Conservation (phyloP, 2,797 vertebrate species). For the Oryzias sinensis region DNA sequence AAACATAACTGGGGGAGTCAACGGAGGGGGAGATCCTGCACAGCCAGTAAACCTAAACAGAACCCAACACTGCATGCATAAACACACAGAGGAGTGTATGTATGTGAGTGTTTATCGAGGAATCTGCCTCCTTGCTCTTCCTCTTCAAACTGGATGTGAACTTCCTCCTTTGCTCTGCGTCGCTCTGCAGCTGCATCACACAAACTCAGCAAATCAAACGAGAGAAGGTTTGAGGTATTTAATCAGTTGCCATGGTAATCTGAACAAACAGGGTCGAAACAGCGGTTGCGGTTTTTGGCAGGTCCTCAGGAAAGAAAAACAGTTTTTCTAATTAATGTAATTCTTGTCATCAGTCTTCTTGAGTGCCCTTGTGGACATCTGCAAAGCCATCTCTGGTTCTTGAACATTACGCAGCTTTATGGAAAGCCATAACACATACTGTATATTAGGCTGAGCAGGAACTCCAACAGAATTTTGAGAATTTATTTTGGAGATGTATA, state of each 20-base stretch:
- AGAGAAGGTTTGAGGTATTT: conserved; percentile 19
- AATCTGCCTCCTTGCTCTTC: conserved; percentile 20
- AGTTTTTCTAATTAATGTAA: conserved; percentile 47
- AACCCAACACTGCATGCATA: conserved; percentile 12
- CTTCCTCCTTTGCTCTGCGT: conserved; percentile 29
- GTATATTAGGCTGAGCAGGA: conserved; percentile 12
- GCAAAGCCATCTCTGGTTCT: conserved; percentile 22
- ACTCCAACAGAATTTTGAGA: neutral
- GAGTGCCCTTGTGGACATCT: conserved; percentile 41
- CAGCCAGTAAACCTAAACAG: conserved; percentile 46
- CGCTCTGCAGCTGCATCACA: conserved; percentile 12
- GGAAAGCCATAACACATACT: conserved; percentile 6
- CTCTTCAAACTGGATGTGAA: conserved; percentile 13
- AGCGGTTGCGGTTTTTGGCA: conserved; percentile 35
- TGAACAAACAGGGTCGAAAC: conserved; percentile 18
- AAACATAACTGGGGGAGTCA: conserved; percentile 30
- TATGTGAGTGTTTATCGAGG: conserved; percentile 19
- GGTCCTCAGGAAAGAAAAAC: conserved; percentile 36
- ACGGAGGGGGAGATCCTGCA: conserved; percentile 25
- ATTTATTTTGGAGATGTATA: conserved; percentile 21
- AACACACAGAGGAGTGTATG: conserved; percentile 21
- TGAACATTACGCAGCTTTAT: conserved; percentile 21
- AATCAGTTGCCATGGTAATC: conserved; percentile 40
- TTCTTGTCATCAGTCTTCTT: conserved; percentile 55
- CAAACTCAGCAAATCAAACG: conserved; percentile 29